Conservation (phyloP, 2,113 vertebrate genomes). For the Hemiscyllium ocellatum region DNA sequence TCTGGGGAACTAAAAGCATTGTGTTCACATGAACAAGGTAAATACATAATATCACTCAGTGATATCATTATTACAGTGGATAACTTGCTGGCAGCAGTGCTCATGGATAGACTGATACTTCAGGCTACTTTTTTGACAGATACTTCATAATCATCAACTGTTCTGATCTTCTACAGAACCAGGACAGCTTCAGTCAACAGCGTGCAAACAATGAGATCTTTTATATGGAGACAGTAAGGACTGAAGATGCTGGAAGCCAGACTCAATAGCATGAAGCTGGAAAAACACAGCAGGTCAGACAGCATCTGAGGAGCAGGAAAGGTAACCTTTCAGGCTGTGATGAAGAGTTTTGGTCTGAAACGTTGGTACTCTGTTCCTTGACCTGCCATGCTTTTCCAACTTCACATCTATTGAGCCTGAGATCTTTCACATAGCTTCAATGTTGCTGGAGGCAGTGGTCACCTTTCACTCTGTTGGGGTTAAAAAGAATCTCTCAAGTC, state of each 20-base stretch:
- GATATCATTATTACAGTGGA: neutral
- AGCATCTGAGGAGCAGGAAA: too few species aligned
- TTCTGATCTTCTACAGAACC: neutral
- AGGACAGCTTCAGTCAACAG: neutral
- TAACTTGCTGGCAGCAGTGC: neutral
- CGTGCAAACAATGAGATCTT: neutral
- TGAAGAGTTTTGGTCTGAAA: too few species aligned
- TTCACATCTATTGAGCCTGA: too few species aligned
- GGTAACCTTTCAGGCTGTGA: too few species aligned
- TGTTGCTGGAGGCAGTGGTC: neutral
- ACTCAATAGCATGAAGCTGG: too few species aligned
- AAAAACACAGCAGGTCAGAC: too few species aligned
- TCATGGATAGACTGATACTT: neutral
- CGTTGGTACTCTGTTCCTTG: too few species aligned
- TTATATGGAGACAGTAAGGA: neutral
- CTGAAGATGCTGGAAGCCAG: too few species aligned
- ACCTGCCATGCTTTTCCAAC: too few species aligned
- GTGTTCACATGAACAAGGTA: neutral
- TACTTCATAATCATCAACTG: neutral
- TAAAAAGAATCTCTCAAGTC: neutral
- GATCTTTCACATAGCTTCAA: too few species aligned
- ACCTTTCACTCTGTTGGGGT: neutral
- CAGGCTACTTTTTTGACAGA: neutral
- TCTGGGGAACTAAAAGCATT: neutral
- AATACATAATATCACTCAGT: neutral